A percentile compares a stretch with the other conserved stretches of the same genome.
Conservation (phyloP, 2,113 vertebrate genomes). For the Falcunculus frontatus region DNA sequence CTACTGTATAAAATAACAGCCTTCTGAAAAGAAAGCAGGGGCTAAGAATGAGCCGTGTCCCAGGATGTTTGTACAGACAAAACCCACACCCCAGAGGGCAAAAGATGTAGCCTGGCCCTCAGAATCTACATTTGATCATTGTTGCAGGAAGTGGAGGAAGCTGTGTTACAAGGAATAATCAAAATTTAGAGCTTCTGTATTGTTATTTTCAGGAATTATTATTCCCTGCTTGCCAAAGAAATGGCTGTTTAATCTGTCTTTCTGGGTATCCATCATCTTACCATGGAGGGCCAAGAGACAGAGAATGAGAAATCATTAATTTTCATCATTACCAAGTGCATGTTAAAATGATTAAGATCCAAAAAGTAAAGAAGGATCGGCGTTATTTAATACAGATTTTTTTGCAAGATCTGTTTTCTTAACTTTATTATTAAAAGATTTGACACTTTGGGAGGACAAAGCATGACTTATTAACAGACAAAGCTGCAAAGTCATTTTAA, state of each 20-base stretch:
- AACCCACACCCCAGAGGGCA: neutral
- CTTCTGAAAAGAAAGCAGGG: neutral
- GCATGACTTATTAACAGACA: neutral
- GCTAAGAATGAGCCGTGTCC: neutral
- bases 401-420: neutral
- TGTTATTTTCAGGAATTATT: conserved; percentile 33
- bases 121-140: neutral
- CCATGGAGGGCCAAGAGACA: neutral
- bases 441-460: neutral
- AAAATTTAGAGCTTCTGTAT: conserved; percentile 1
- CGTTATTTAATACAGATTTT: neutral
- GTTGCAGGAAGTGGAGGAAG: conserved; percentile 37
- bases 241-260: neutral
- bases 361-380: neutral
- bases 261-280: neutral
- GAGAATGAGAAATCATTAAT: neutral
- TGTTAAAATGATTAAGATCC: neutral
- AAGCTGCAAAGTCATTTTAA: neutral
- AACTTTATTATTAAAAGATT: neutral
- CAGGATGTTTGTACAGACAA: neutral
- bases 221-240: conserved; percentile 1
- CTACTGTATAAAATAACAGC: neutral
- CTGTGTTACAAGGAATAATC: conserved; percentile 10
- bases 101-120: neutral
- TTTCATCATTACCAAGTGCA: neutral